phyloP scores from a whole-genome alignment of 2,797 vertebrate genomes.

The Epinephelus coioides region DNA sequence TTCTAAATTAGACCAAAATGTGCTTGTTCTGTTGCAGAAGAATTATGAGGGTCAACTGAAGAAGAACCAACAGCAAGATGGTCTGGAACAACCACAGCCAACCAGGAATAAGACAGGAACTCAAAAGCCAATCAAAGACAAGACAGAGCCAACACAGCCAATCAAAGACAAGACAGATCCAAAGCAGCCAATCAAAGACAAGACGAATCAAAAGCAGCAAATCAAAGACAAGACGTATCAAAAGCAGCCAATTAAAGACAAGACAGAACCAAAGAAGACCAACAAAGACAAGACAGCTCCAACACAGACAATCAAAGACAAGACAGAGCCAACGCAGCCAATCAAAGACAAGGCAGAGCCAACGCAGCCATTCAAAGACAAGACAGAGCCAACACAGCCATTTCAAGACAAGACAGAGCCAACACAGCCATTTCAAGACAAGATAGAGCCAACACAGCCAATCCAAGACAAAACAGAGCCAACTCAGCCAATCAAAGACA shows the following conservation, averaged over 20 bases:
- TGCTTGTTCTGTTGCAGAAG: slow-evolving; percentile 72
- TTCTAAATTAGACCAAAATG: background rate
- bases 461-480: slow-evolving; percentile 71
- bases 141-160: slow-evolving; percentile 70
- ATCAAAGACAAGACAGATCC: slow-evolving; percentile 71
- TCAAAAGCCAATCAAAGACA: slow-evolving; percentile 73
- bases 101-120: slow-evolving; percentile 62
- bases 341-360: slow-evolving; percentile 71
- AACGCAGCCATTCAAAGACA: slow-evolving; percentile 72
- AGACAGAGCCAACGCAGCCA: slow-evolving; percentile 72
- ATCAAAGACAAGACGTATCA: slow-evolving; percentile 39
- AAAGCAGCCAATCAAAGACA: slow-evolving; percentile 73
- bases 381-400: slow-evolving; percentile 67
- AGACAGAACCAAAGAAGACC: slow-evolving; percentile 66
- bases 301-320: slow-evolving; percentile 59
- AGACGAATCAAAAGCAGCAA: slow-evolving; percentile 37
- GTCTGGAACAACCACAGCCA: slow-evolving; percentile 52
- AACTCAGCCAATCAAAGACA: slow-evolving; percentile 73
- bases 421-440: slow-evolving; percentile 52
- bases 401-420: slow-evolving; percentile 63
- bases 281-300: slow-evolving; percentile 49
- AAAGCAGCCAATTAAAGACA: slow-evolving; percentile 70
- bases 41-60: slow-evolving; percentile 85
- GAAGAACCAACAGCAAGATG: slow-evolving; percentile 78
- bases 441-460: slow-evolving; percentile 46